Evolutionary conservation across 2,797 vertebrate species (phyloP).

Genomic region (Lagodon rhomboides): DNA sequence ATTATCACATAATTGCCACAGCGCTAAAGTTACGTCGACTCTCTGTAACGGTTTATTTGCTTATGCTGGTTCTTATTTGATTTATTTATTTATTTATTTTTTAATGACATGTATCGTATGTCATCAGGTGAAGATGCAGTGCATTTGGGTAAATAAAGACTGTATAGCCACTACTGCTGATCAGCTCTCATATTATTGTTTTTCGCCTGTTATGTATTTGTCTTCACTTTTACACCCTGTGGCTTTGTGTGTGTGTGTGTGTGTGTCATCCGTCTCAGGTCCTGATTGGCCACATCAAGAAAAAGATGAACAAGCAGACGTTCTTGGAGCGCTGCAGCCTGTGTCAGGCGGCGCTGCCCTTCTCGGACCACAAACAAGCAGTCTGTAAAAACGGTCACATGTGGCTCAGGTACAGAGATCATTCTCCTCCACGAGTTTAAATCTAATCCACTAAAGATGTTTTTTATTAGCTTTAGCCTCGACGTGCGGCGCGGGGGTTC

Average conservation of each 20-base stretch:
- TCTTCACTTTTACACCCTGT: conserved; percentile 7
- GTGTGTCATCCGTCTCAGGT: conserved; percentile 82
- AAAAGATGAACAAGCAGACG: conserved; percentile 97
- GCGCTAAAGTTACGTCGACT: too few species aligned
- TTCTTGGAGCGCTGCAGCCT: conserved; percentile 94
- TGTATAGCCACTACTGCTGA: too few species aligned
- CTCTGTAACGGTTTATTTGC: neutral
- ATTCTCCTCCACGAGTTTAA: conserved; percentile 2
- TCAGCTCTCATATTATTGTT: neutral
- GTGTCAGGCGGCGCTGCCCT: conserved; percentile 93
- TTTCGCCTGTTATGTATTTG: neutral
- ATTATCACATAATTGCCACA: too few species aligned
- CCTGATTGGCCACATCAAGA: conserved; percentile 95
- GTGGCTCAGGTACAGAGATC: conserved; percentile 91
- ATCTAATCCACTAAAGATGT: conserved; percentile 21
- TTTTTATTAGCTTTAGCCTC: conserved; percentile 46
- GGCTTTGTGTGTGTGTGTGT: conserved; percentile 1
- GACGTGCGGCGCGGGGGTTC: neutral
- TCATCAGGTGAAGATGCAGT: too few species aligned
- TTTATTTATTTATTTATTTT: too few species aligned
- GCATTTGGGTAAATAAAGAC: too few species aligned
- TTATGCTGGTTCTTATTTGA: neutral
- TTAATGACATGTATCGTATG: too few species aligned
- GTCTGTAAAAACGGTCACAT: conserved; percentile 94
- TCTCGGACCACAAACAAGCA: conserved; percentile 90